Percentiles rank a stretch among this genome's conserved stretches.
Evolutionary conservation across 2,797 vertebrate genomes (phyloP).

Genomic region (Sciurus carolinensis): DNA sequence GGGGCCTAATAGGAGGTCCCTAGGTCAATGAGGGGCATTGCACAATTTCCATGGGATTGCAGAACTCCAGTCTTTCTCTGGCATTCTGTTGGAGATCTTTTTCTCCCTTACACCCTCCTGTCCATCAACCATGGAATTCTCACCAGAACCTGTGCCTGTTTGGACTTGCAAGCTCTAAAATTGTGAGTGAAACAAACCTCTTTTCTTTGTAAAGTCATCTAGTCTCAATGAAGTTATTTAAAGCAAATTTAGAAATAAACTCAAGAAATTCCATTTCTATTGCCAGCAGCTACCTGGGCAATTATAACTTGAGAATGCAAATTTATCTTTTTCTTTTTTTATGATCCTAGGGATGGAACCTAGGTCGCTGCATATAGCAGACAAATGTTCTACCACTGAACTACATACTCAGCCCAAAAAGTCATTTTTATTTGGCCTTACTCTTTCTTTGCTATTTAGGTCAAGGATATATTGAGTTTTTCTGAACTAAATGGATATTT

Average conservation of each 20-base stretch:
- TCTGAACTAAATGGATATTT: not conserved
- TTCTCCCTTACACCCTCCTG: not conserved
- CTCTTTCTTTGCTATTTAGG: not conserved
- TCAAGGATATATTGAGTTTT: not conserved
- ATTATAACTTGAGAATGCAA: not conserved
- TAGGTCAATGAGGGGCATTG: not conserved
- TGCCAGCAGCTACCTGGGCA: not conserved
- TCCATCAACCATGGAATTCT: not conserved
- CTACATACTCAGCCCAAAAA: not conserved
- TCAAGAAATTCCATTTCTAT: not conserved
- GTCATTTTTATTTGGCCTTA: not conserved
- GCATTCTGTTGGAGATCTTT: too few relatives aligned
- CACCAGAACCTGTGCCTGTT: not conserved
- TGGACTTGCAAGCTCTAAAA: too few relatives aligned
- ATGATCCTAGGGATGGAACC: too few relatives aligned
- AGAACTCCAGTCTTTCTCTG: not conserved
- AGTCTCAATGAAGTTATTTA: not conserved
- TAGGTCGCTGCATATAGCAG: too few relatives aligned
- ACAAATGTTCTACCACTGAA: too few relatives aligned
- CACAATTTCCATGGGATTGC: not conserved
- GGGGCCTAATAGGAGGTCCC: too few relatives aligned
- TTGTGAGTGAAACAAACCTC: not conserved
- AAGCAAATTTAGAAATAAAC: constrained; percentile 48
- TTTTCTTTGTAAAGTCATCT: not conserved
- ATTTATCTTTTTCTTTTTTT: not conserved